Percentiles rank a stretch among this genome's conserved stretches.
These are phyloP conservation scores for Cryptocheilus praepositus DNA, from an alignment of 2,888 invertebrate species.

Conservation along the genomic window DNA sequence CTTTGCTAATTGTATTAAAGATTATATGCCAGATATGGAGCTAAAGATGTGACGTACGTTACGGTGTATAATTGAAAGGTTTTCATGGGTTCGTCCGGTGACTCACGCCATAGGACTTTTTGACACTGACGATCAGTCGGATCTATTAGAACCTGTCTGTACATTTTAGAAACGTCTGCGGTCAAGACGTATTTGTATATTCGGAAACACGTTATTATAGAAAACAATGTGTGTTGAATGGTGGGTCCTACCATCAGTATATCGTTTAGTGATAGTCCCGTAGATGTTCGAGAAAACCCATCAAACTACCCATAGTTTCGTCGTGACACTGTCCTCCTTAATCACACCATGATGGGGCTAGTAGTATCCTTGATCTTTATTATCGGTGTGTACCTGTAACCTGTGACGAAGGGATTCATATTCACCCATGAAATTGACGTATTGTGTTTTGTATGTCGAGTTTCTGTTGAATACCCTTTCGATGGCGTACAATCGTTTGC, in stretches of 20 bases:
- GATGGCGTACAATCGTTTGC: neutral
- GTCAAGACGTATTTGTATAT: too few relatives aligned
- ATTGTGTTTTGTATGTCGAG: neutral
- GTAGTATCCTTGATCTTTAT: conserved; percentile 13
- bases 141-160: too few relatives aligned
- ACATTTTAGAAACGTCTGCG: too few relatives aligned
- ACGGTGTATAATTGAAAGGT: too few relatives aligned
- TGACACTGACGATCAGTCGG: too few relatives aligned
- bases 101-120: too few relatives aligned
- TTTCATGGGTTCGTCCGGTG: too few relatives aligned
- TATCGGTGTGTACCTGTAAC: neutral
- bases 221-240: neutral
- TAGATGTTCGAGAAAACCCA: neutral
- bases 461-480: conserved; percentile 7
- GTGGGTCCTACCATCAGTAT: neutral
- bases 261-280: conserved; percentile 18
- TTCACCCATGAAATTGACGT: neutral
- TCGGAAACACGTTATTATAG: too few relatives aligned
- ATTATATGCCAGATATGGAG: neutral
- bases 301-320: conserved; percentile 18
- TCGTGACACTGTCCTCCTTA: conserved; percentile 4
- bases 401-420: conserved; percentile 17
- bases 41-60: neutral
- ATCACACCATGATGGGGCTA: conserved; percentile 16
- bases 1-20: neutral